phyloP scores from a whole-genome alignment of 2,113 vertebrate genomes.

The Uria aalge region DNA sequence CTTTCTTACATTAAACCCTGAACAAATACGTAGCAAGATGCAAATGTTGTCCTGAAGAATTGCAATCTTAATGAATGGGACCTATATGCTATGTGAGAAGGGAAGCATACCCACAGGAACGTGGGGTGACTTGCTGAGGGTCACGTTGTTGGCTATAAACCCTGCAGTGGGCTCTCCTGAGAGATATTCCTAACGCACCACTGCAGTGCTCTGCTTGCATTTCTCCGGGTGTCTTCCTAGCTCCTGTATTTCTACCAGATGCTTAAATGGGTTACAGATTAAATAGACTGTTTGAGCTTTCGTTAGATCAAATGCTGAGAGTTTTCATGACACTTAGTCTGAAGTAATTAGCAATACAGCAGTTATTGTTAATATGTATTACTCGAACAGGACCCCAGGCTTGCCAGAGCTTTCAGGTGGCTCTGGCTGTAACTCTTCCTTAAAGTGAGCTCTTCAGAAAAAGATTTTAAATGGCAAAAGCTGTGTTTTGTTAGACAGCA shows the following conservation, averaged over 20 bases:
- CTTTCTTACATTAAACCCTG: background rate
- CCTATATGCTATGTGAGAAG: background rate
- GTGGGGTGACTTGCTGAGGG: background rate
- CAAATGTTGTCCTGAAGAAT: background rate
- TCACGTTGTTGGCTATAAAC: accelerated
- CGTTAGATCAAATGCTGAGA: background rate
- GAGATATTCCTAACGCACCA: background rate
- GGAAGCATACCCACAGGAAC: accelerated
- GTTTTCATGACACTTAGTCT: background rate
- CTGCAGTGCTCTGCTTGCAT: background rate
- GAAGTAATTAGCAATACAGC: background rate
- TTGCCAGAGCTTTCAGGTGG: background rate
- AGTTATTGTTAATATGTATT: background rate
- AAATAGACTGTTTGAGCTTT: background rate
- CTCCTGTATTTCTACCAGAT: background rate
- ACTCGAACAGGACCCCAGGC: background rate
- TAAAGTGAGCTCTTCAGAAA: background rate
- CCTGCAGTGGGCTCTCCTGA: background rate
- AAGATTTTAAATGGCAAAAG: background rate
- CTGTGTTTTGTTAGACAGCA: background rate
- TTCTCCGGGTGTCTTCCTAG: background rate
- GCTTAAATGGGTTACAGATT: background rate
- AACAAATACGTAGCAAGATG: background rate
- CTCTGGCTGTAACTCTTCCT: background rate
- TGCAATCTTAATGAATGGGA: background rate